Conservation (phyloP, 2,797 vertebrate species). For the Coregonus sp. region DNA sequence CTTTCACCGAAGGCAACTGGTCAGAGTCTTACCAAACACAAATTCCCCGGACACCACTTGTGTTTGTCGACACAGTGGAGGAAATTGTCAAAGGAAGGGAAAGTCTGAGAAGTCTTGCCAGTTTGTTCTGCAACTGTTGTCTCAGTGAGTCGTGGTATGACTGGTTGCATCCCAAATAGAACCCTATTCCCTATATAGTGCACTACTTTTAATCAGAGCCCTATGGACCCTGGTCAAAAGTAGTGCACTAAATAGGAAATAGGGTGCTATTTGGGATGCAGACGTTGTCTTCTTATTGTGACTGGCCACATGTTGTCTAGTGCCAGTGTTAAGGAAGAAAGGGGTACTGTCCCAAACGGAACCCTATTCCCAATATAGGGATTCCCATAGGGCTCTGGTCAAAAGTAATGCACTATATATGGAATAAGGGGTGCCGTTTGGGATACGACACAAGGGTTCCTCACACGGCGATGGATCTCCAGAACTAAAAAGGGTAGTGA, state of each 20-base stretch:
- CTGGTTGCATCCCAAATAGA: not conserved
- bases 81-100: constrained; percentile 40
- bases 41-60: constrained; percentile 32
- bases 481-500: constrained; percentile 13
- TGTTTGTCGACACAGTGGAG: constrained; percentile 34
- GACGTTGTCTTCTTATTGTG: constrained; percentile 10
- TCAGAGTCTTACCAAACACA: constrained; percentile 30
- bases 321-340: constrained; percentile 8
- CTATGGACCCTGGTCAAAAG: not conserved
- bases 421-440: not conserved
- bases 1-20: constrained; percentile 33
- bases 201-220: not conserved
- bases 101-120: not conserved
- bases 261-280: not conserved
- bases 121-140: constrained; percentile 32
- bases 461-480: not conserved
- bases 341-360: not conserved
- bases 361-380: not conserved
- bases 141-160: constrained; percentile 19
- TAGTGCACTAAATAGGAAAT: not conserved
- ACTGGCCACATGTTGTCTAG: constrained; percentile 31
- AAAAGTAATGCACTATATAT: not conserved
- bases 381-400: not conserved
- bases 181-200: not conserved
- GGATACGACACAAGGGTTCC: not conserved